Base-by-base conservation (phyloP, 2,113 vertebrate genomes). In the Solenodon paradoxus region DNA sequence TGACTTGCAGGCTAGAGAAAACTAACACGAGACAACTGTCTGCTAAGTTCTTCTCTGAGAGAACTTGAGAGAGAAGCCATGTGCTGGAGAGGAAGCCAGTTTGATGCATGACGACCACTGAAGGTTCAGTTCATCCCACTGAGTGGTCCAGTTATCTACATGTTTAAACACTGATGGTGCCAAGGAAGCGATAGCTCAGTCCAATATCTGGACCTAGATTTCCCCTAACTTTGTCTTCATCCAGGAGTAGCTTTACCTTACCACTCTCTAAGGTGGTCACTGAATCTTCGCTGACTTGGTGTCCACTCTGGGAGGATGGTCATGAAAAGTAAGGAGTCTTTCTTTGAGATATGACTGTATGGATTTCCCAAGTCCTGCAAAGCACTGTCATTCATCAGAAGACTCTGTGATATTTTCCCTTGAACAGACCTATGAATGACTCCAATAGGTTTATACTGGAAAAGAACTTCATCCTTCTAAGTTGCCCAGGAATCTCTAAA, bases 121-220 rank as follows among this genome's bases (percentile, higher is more conserved):
- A 7, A 59, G 7, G 22, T n/a, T 51, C 28, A 5, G 13, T 7
- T 66, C 11, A 3, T 24, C 40, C n/a, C 3, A 0, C 15, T 22
- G 42, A 55, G 9, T 10, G 20, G 66, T 30, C 86, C 49, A 35
- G 2, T 22, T 9, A 7, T 57, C 9, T 22, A 12, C 0, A 5
- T 28, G 9, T 69, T 10, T 15, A 11, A 64, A 7, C 0, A 11
- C 9, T 26, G 17, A 1, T 7, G 35, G 24, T 24, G 1, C 32
- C 59, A 3, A 45, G 0, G 15, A 71, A 35, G 38, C 22, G 15
- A 3, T 12, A 7, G 17, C 35, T 84, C 81, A 30, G 32, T 38
- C 3, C 2, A 71, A 38, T n/a, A 24, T 28, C 28, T 22, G 72
- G 42, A 22, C 88, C 30, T 32, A 51, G 55, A 55, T 40, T 45